These are phyloP conservation scores for Celastrina argiolus DNA, from an alignment of 2,888 invertebrate genomes.

Conservation along the genomic window DNA sequence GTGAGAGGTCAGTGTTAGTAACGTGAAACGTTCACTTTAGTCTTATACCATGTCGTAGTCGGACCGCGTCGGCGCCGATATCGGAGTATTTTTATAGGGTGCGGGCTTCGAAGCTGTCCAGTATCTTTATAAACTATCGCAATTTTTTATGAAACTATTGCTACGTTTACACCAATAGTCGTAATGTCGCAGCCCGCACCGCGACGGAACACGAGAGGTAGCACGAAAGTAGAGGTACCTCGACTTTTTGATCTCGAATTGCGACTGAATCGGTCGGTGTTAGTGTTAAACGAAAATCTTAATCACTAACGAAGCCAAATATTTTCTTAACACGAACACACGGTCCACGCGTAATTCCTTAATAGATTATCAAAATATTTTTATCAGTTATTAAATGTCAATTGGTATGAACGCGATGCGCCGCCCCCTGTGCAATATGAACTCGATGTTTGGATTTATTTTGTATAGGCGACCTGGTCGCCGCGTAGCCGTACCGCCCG, in stretches of 20 bases:
- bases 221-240: constrained; percentile 37
- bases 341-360: constrained; percentile 53
- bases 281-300: constrained; percentile 34
- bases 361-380: constrained; percentile 62
- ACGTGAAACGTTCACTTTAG: constrained; percentile 41
- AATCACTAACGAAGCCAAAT: constrained; percentile 22
- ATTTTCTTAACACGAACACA: constrained; percentile 19
- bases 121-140: constrained; percentile 17
- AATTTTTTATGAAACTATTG: constrained; percentile 20
- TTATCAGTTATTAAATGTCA: constrained; percentile 63
- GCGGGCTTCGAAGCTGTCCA: constrained; percentile 26
- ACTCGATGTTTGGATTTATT: constrained; percentile 24
- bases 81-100: constrained; percentile 26
- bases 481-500: neutral
- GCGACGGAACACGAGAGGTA: constrained; percentile 33
- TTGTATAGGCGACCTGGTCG: constrained; percentile 22
- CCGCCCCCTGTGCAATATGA: constrained; percentile 34
- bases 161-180: constrained; percentile 19
- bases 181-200: constrained; percentile 32
- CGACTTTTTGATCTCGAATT: constrained; percentile 63
- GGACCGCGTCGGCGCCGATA: constrained; percentile 27
- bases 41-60: constrained; percentile 29
- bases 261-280: constrained; percentile 45
- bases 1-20: constrained; percentile 46
- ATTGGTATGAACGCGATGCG: constrained; percentile 52